These are phyloP conservation scores for Cephonodes hylas DNA, from an alignment of 2,888 invertebrate species.

Conservation along the genomic window DNA sequence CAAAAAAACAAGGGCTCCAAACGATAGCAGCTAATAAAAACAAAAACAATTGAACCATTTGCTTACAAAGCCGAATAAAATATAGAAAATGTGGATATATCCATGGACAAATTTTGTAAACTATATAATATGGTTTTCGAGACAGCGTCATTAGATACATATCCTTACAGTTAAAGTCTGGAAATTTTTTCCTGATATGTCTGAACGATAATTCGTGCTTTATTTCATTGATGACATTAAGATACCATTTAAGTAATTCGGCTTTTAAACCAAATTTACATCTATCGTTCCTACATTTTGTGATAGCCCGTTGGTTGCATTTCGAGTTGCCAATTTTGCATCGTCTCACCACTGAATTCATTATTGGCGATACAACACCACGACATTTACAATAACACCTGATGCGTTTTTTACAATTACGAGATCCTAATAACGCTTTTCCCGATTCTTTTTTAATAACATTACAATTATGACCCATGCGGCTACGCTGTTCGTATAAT, in stretches of 20 bases:
- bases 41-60: neutral
- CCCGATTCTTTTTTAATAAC: neutral
- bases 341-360: neutral
- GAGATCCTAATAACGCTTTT: too few species aligned
- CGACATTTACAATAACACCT: neutral
- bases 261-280: neutral
- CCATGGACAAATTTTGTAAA: conserved; percentile 7
- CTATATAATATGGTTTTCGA: neutral
- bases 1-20: neutral
- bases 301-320: neutral
- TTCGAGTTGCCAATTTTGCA: neutral
- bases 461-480: neutral
- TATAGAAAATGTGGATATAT: conserved; percentile 5
- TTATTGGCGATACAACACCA: neutral
- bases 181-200: neutral
- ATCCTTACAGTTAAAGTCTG: neutral
- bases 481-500: neutral
- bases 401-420: neutral
- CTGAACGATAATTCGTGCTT: neutral
- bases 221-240: too few species aligned
- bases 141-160: neutral
- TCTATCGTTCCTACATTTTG: neutral
- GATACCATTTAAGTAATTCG: neutral
- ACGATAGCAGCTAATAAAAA: neutral
- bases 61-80: neutral